Percentiles rank a stretch among this genome's conserved stretches.
Evolutionary conservation across 2,888 invertebrate species (phyloP).

Genomic region (Agelastica alni): DNA sequence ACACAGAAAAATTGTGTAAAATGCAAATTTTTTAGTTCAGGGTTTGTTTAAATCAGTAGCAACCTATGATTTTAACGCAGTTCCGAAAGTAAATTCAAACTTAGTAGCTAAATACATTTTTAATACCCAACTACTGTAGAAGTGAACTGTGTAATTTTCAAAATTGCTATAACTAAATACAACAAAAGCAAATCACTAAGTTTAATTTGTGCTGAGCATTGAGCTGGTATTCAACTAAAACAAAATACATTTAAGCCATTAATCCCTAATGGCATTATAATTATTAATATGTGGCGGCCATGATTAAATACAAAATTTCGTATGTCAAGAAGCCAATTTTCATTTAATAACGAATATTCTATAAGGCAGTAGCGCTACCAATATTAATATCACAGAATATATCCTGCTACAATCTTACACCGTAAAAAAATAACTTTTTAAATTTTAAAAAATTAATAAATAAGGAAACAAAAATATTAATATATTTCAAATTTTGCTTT

Average conservation of each 20-base stretch:
- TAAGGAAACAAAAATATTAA: background rate
- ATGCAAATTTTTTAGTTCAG: background rate
- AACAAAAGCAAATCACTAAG: conserved; percentile 36
- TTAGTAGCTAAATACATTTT: conserved; percentile 37
- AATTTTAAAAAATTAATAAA: too few species aligned
- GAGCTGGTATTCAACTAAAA: conserved; percentile 40
- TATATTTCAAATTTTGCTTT: background rate
- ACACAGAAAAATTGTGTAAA: background rate
- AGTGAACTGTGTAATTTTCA: conserved; percentile 32
- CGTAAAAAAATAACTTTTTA: too few species aligned
- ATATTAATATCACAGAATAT: too few species aligned
- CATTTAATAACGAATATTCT: conserved; percentile 31
- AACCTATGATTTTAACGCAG: conserved; percentile 25
- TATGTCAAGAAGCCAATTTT: conserved; percentile 42
- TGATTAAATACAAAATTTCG: conserved; percentile 38
- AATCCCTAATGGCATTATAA: conserved; percentile 45
- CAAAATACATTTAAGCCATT: conserved; percentile 44
- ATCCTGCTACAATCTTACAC: too few species aligned
- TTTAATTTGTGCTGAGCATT: conserved; percentile 29
- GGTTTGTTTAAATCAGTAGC: background rate
- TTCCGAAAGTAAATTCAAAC: conserved; percentile 29
- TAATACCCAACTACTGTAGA: conserved; percentile 36
- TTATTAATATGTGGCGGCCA: conserved; percentile 32
- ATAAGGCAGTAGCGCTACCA: conserved; percentile 14
- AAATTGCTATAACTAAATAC: conserved; percentile 39